These are phyloP conservation scores for Serrognathus titanus DNA, from an alignment of 2,888 invertebrate genomes.

Conservation along the genomic window DNA sequence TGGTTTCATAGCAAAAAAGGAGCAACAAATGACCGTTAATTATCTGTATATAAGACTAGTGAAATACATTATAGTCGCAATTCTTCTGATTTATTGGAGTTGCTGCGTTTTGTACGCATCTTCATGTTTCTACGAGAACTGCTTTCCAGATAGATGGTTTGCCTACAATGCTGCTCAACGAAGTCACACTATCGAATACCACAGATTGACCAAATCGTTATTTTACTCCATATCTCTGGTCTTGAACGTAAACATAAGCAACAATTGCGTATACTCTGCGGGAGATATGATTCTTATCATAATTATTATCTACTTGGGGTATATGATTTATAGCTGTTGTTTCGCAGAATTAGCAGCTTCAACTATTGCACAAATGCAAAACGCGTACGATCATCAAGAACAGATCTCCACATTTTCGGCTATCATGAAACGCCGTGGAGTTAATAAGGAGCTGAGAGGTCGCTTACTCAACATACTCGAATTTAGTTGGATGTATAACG, in stretches of 20 bases:
- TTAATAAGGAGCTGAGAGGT: constrained; percentile 10
- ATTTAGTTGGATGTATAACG: constrained; percentile 15
- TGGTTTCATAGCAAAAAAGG: constrained; percentile 8
- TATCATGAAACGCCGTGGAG: constrained; percentile 12
- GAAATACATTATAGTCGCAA: constrained; percentile 14
- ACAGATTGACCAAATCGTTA: background rate
- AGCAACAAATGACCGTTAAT: constrained; percentile 12
- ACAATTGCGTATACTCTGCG: constrained; percentile 4
- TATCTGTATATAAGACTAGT: constrained; percentile 11
- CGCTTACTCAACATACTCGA: constrained; percentile 15
- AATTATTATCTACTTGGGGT: constrained; percentile 3
- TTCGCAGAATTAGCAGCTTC: constrained; percentile 15
- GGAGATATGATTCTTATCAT: constrained; percentile 8
- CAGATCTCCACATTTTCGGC: constrained; percentile 14
- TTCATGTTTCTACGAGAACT: constrained; percentile 7
- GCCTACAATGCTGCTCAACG: background rate
- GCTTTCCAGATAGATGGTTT: constrained; percentile 6
- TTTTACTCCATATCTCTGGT: constrained; percentile 7
- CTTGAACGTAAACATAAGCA: constrained; percentile 11
- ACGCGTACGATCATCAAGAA: constrained; percentile 13
- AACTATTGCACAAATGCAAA: constrained; percentile 4
- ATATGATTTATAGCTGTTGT: constrained; percentile 6
- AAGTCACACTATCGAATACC: background rate
- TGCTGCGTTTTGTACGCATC: constrained; percentile 12
- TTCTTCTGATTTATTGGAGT: constrained; percentile 6